A percentile compares a stretch with the other conserved stretches of the same genome.
Conservation (phyloP, 1,140 invertebrate genomes). For the Hyles vespertilio region DNA sequence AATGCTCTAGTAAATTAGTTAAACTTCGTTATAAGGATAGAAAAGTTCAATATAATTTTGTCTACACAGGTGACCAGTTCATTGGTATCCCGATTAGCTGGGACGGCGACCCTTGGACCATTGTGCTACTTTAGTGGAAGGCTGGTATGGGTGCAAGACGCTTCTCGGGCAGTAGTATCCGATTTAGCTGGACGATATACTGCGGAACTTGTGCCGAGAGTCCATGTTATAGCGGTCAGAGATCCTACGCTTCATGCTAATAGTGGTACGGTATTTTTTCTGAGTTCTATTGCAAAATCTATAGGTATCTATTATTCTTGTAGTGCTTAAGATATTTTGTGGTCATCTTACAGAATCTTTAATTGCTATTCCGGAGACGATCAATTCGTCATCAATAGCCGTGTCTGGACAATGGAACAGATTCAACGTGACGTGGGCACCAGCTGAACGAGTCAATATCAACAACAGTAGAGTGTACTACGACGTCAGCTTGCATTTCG, state of each 20-base stretch:
- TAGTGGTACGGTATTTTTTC: constrained; percentile 51
- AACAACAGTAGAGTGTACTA: constrained; percentile 91
- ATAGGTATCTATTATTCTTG: too few relatives aligned
- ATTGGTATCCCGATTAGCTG: constrained; percentile 53
- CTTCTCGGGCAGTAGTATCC: constrained; percentile 85
- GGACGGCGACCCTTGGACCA: constrained; percentile 73
- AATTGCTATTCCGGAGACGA: constrained; percentile 82
- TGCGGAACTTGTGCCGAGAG: constrained; percentile 81
- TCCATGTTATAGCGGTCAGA: constrained; percentile 83
- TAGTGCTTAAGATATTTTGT: too few relatives aligned
- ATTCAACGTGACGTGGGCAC: constrained; percentile 89
- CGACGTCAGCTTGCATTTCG: constrained; percentile 82
- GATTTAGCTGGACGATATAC: constrained; percentile 86
- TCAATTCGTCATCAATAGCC: constrained; percentile 78
- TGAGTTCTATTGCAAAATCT: too few relatives aligned
- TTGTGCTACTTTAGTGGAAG: constrained; percentile 87
- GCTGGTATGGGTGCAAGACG: constrained; percentile 87
- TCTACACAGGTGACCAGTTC: constrained; percentile 53
- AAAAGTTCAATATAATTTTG: constrained; percentile 8
- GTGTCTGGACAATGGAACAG: constrained; percentile 83
- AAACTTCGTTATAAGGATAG: too few relatives aligned
- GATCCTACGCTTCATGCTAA: constrained; percentile 81
- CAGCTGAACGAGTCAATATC: constrained; percentile 83
- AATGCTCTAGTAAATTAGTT: too few relatives aligned
- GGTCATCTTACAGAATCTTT: constrained; percentile 62